phyloP scores from a whole-genome alignment of 2,113 vertebrate species.

The Corythaixoides concolor region DNA sequence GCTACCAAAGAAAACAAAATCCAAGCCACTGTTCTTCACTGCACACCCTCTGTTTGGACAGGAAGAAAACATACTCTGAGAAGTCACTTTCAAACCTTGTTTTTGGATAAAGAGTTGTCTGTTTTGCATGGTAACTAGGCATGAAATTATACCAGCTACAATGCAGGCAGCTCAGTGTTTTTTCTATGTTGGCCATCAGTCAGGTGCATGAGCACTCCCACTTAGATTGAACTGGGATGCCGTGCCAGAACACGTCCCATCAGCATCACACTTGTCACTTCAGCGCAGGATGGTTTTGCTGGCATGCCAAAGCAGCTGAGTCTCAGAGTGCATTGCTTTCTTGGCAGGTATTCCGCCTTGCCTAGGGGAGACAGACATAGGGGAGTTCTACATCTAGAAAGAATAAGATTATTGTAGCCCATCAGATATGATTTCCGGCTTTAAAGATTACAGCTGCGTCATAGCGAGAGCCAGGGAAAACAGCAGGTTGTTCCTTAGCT shows the following conservation, averaged over 20 bases:
- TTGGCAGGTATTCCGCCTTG: constrained; percentile 25
- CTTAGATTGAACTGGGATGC: background rate
- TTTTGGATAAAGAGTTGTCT: background rate
- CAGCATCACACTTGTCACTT: background rate
- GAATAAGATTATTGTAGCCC: constrained; percentile 9
- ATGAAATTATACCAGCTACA: constrained; percentile 1
- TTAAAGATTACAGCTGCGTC: background rate
- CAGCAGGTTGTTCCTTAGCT: background rate
- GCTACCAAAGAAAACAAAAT: constrained; percentile 51
- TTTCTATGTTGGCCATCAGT: background rate
- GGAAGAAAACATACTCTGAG: constrained; percentile 17
- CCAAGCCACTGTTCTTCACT: background rate
- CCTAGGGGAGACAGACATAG: background rate
- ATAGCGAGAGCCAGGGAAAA: background rate
- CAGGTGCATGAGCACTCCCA: background rate
- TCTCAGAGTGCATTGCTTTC: background rate
- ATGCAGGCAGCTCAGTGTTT: background rate
- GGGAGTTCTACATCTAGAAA: background rate
- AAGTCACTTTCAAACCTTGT: background rate
- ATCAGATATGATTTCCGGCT: constrained; percentile 24
- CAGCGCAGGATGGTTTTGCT: background rate
- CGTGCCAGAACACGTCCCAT: background rate
- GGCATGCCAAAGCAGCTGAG: background rate
- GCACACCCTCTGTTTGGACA: background rate
- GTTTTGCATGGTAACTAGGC: background rate